phyloP scores from a whole-genome alignment of 2,797 vertebrate species.

The Lagorchestes hirsutus region DNA sequence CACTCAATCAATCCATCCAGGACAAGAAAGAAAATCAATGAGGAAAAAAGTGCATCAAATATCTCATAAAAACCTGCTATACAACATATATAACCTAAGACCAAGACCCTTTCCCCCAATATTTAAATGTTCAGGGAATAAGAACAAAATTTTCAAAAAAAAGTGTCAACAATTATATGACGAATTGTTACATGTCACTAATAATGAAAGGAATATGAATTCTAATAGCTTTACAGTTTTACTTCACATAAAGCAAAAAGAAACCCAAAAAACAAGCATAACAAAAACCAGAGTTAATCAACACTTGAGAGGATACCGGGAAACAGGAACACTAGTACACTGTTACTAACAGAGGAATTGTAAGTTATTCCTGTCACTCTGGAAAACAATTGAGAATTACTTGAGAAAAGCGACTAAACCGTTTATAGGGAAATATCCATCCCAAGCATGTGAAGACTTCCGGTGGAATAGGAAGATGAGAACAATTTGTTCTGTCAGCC shows the following conservation, averaged over 20 bases:
- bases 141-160: not conserved
- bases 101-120: not conserved
- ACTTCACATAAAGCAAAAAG: not conserved
- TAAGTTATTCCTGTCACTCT: not conserved
- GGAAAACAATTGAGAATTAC: not conserved
- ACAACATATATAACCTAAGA: not conserved
- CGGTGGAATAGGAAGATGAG: not conserved
- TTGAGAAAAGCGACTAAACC: not conserved
- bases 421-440: not conserved
- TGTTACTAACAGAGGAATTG: not conserved
- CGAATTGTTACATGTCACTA: not conserved
- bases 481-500: not conserved
- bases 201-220: not conserved
- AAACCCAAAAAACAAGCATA: not conserved
- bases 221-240: not conserved
- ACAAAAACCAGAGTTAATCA: not conserved
- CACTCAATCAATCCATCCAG: not conserved
- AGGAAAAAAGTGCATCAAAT: not conserved
- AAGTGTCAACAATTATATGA: not conserved
- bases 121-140: not conserved
- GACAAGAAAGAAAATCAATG: not conserved
- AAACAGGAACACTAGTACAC: not conserved
- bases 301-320: not conserved
- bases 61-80: not conserved
- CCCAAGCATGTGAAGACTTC: not conserved